phyloP scores from a whole-genome alignment of 37 sponge, comb jelly and placozoan genomes.

The Cliona cf. orientalis region DNA sequence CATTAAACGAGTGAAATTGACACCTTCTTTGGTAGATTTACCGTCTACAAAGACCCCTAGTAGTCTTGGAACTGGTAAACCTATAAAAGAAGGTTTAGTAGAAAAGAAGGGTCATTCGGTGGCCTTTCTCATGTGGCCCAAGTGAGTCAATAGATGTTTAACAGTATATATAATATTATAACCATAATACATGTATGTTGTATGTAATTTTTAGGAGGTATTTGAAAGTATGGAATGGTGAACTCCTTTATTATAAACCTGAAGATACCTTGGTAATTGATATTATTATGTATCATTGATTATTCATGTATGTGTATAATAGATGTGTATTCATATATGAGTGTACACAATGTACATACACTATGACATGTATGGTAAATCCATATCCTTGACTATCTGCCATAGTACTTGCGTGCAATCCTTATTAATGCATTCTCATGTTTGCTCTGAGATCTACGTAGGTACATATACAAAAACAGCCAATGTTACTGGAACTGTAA shows the following conservation, averaged over 20 bases:
- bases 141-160: constrained; percentile 36
- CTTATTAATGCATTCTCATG: no score
- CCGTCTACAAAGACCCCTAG: not conserved
- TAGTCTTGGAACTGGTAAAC: not conserved
- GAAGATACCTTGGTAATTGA: constrained; percentile 73
- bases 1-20: not conserved
- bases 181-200: not conserved
- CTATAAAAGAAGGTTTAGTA: constrained; percentile 77
- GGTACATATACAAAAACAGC: no score
- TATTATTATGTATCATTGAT: not conserved
- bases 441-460: no score
- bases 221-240: constrained; percentile 70
- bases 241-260: constrained; percentile 75
- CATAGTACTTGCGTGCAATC: no score
- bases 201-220: constrained; percentile 47
- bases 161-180: not conserved
- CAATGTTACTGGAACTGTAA: no score
- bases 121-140: constrained; percentile 79
- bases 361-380: no score
- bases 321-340: no score
- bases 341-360: not conserved
- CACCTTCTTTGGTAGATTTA: not conserved
- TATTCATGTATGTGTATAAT: no score
- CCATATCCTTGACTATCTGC: no score
- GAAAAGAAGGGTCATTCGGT: constrained; percentile 88